Percentiles rank a stretch among this genome's conserved stretches.
Conservation (phyloP, 2,888 invertebrate species). For the Congeria kusceri region DNA sequence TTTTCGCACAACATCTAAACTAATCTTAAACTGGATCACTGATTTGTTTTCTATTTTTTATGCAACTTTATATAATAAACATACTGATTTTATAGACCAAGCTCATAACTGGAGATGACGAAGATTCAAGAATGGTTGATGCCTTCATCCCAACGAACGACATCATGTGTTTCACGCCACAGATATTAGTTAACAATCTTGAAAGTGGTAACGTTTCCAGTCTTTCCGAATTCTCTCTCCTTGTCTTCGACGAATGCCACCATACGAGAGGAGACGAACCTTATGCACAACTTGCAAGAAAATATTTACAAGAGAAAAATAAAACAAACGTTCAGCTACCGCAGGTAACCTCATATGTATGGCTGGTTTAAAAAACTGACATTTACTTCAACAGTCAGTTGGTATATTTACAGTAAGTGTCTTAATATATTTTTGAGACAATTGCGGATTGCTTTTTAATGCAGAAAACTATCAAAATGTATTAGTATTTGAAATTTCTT, state of each 20-base stretch:
- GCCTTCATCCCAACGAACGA: conserved; percentile 40
- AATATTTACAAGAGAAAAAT: conserved; percentile 70
- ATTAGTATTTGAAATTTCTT: no score
- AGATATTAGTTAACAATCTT: conserved; percentile 80
- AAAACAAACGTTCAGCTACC: conserved; percentile 27
- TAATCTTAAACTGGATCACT: not conserved
- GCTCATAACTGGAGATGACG: conserved; percentile 47
- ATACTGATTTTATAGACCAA: conserved; percentile 37
- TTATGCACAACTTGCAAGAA: conserved; percentile 73
- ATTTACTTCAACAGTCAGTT: no score
- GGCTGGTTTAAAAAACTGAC: no score
- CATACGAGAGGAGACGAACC: conserved; percentile 74
- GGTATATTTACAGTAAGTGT: no score
- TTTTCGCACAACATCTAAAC: not conserved
- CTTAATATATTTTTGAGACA: no score
- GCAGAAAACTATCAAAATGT: no score
- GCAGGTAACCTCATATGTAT: no score
- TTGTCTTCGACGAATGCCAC: conserved; percentile 79
- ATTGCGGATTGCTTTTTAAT: no score
- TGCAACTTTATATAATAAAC: not conserved
- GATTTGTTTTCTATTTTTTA: no score
- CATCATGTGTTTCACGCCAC: conserved; percentile 78
- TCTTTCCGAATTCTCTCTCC: conserved; percentile 62
- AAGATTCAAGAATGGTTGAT: conserved; percentile 40
- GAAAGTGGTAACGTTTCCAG: conserved; percentile 33